Base-by-base conservation (phyloP, 2,888 invertebrate genomes). In the Steromphala cineraria region DNA sequence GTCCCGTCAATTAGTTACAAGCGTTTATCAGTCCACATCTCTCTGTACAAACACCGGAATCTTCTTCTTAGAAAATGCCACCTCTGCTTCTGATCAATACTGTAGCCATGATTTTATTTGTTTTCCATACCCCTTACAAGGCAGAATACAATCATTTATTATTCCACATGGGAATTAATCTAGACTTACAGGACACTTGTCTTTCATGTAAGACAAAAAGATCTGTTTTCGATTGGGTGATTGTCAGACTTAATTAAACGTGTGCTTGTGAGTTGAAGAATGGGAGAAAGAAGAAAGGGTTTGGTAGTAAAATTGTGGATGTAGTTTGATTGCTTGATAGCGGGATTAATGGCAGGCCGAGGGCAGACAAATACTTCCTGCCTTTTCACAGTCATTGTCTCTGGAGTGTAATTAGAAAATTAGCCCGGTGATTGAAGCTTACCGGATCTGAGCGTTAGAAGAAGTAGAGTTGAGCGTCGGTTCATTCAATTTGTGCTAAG, bases 341-440 rank as follows among this genome's bases (percentile, higher is more conserved):
- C 62, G 13, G 62, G 62, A 62, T 62, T 62, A 62, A 62, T 62
- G 24, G 24, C 28, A 24, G 62, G 46, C 62, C 13, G 13, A n/a
- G 24, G 62, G 62, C 62, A 62, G 62, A 62, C 62, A 62, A 62
- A 62, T 62, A 62, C 62, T 62, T 62, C 62, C 62, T 62, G 62
- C 62, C 62, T 21, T 28, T 28, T 24, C 28, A 24, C 62, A 28
- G 62, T 62, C 62, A 62, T 62, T 62, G 62, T 62, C 62, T 62
- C 62, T 62, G 21, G 62, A 62, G 62, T 62, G 62, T 62, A 62
- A 62, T 62, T 62, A 62, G 62, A 28, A 62, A 62, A 62, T 62
- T 62, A 62, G 62, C 28, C 62, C 28, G 62, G 10, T 62, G 24
- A 62, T 62, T 24, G 62, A 62, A 46, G 46, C 46, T 46, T 4